phyloP scores from a whole-genome alignment of 1,140 invertebrate species.

The Cotesia vestalis region DNA sequence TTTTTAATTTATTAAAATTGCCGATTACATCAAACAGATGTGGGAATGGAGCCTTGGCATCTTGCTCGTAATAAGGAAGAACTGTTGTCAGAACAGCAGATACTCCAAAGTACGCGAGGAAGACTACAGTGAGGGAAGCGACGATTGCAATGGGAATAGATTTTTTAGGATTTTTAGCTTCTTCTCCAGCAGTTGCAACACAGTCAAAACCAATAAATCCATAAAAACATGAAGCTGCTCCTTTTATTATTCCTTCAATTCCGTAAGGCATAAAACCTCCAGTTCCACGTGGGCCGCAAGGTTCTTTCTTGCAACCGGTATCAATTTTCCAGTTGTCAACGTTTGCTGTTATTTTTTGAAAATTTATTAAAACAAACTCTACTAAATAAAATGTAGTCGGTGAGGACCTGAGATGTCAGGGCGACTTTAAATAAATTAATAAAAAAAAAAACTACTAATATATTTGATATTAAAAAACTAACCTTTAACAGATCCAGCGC shows the following conservation, averaged over 20 bases:
- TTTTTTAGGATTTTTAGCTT: constrained; percentile 88
- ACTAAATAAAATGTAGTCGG: too few species aligned
- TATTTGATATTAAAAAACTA: constrained; percentile 42
- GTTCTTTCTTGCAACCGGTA: constrained; percentile 59
- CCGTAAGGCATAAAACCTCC: constrained; percentile 89
- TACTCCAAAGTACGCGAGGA: constrained; percentile 88
- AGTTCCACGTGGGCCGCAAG: constrained; percentile 65
- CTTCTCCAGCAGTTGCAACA: constrained; percentile 85
- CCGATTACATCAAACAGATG: constrained; percentile 76
- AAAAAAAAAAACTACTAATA: neutral
- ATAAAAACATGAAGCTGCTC: constrained; percentile 90
- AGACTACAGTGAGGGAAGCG: constrained; percentile 81
- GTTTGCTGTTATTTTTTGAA: constrained; percentile 59
- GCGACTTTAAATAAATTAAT: too few species aligned
- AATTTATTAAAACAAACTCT: constrained; percentile 17
- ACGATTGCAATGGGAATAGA: constrained; percentile 90
- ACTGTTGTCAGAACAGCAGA: constrained; percentile 88
- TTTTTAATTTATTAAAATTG: too few species aligned
- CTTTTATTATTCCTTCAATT: constrained; percentile 78
- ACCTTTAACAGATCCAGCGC: constrained; percentile 76
- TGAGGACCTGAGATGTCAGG: too few species aligned
- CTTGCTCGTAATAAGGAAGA: constrained; percentile 84
- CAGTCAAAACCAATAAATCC: constrained; percentile 92
- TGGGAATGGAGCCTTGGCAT: constrained; percentile 76
- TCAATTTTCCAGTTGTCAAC: constrained; percentile 75